Evolutionary conservation across 1,140 invertebrate species (phyloP).

Genomic region (Panagrolaimus sp.): DNA sequence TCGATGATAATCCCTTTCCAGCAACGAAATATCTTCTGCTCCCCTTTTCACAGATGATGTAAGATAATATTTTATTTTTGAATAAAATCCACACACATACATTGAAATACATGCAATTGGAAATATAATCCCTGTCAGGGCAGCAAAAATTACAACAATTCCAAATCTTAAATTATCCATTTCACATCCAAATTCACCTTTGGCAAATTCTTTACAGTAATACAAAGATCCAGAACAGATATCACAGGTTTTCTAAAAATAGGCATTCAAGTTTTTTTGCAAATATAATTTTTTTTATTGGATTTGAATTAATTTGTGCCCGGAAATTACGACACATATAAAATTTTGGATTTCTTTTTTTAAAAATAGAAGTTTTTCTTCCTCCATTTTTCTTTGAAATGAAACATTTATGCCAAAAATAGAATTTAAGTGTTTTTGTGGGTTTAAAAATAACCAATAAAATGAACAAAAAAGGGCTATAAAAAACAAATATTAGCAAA

Average conservation of each 20-base stretch:
- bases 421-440: too few species aligned
- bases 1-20: not conserved
- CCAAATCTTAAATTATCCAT: slow-evolving; percentile 5
- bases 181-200: not conserved
- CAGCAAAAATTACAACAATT: not conserved
- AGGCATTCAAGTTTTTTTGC: too few species aligned
- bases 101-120: slow-evolving; percentile 11
- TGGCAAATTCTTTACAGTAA: not conserved
- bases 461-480: too few species aligned
- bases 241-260: not conserved
- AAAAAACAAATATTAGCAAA: too few species aligned
- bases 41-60: not conserved
- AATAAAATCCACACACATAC: slow-evolving; percentile 5
- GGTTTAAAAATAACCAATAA: too few species aligned
- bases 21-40: not conserved
- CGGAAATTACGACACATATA: too few species aligned
- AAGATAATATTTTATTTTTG: not conserved
- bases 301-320: too few species aligned
- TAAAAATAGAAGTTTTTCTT: too few species aligned
- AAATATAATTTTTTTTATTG: too few species aligned
- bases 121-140: not conserved
- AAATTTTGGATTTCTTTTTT: too few species aligned
- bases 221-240: not conserved
- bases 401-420: too few species aligned
- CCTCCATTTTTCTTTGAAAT: too few species aligned